Conservation (phyloP, 2,113 vertebrate genomes). For the Athene noctua region DNA sequence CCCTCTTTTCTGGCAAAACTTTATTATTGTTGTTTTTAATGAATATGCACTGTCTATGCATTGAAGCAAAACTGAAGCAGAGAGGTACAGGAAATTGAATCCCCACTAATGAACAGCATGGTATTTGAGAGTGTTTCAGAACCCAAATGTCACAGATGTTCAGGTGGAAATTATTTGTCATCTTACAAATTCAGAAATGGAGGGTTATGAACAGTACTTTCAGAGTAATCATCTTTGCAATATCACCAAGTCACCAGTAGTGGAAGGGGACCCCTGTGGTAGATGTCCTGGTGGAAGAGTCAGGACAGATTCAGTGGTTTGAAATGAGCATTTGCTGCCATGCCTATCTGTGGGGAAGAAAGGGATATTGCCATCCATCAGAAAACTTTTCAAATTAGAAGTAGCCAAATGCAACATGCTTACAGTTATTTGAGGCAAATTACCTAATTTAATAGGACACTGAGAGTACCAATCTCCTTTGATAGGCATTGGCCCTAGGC, state of each 20-base stretch:
- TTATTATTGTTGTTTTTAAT: constrained; percentile 54
- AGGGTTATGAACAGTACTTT: not conserved
- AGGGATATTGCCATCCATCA: not conserved
- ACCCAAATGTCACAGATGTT: constrained; percentile 52
- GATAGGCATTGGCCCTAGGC: not conserved
- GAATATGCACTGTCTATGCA: constrained; percentile 35
- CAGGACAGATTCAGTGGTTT: not conserved
- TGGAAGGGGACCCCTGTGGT: not conserved
- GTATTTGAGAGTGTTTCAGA: constrained; percentile 33
- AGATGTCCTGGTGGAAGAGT: not conserved
- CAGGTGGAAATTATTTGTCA: constrained; percentile 53
- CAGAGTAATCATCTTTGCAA: not conserved
- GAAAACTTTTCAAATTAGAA: constrained; percentile 3
- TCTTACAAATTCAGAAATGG: not conserved
- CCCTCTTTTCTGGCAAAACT: constrained; percentile 53
- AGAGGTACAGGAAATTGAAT: constrained; percentile 56
- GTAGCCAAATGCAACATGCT: not conserved
- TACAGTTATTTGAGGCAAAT: not conserved
- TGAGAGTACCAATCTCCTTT: not conserved
- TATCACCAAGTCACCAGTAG: not conserved
- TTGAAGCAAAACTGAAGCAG: constrained; percentile 48
- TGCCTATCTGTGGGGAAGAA: not conserved
- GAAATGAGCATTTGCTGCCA: not conserved
- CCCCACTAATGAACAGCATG: constrained; percentile 44
- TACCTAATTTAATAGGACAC: not conserved